phyloP scores from a whole-genome alignment of 2,113 vertebrate genomes.

The Alethe castanea region DNA sequence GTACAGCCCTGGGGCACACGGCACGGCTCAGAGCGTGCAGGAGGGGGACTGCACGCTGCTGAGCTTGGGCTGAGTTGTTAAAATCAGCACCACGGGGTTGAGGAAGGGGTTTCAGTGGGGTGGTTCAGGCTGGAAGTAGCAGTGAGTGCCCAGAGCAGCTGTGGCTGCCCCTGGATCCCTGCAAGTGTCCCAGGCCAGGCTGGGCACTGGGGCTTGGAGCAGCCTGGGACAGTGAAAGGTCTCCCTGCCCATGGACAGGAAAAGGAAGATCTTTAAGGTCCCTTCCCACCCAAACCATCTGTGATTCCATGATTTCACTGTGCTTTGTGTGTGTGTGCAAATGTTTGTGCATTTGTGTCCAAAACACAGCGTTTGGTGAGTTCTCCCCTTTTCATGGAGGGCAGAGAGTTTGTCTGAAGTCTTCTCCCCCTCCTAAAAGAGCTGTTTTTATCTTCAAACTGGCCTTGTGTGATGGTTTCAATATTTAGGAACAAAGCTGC shows the following conservation, averaged over 20 bases:
- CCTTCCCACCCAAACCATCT: not conserved
- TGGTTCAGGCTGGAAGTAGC: not conserved
- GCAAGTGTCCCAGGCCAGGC: rapidly evolving
- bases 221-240: not conserved
- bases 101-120: rapidly evolving
- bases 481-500: not conserved
- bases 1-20: slow-evolving; percentile 64
- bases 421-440: not conserved
- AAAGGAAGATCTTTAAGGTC: not conserved
- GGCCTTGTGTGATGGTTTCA: not conserved
- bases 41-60: rapidly evolving
- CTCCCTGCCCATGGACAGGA: not conserved
- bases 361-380: not conserved
- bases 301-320: no score
- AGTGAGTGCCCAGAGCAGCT: not conserved
- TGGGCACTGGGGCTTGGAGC: not conserved
- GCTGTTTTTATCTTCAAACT: not conserved
- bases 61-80: rapidly evolving
- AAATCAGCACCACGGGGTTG: rapidly evolving
- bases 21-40: rapidly evolving
- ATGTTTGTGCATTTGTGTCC: not conserved
- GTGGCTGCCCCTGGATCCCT: not conserved
- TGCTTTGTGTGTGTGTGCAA: not conserved
- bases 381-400: rapidly evolving
- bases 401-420: not conserved